Percentiles rank a stretch among this genome's conserved stretches.
These are phyloP conservation scores for Leptodactylus fuscus DNA, from an alignment of 2,113 vertebrate genomes.

Conservation along the genomic window DNA sequence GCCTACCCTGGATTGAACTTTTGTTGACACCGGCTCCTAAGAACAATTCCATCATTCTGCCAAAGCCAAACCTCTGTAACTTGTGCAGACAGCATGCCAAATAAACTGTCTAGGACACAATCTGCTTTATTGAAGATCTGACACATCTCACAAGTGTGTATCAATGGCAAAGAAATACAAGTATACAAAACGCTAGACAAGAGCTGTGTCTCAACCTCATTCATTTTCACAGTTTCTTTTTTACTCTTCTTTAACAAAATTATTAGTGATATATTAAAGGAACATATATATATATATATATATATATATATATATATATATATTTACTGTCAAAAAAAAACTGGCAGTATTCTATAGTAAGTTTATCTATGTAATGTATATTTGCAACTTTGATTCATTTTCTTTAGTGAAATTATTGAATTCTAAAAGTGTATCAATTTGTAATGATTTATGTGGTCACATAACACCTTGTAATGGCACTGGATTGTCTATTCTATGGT, in stretches of 20 bases:
- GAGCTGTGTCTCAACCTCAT: neutral
- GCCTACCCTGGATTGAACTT: conserved; percentile 61
- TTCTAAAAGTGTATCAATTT: neutral
- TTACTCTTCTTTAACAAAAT: too few relatives aligned
- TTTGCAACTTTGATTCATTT: too few relatives aligned
- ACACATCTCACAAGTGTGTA: conserved; percentile 37
- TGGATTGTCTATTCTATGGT: neutral
- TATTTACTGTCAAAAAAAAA: too few relatives aligned
- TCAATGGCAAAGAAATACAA: conserved; percentile 34
- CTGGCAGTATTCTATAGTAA: too few relatives aligned
- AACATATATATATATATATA: too few relatives aligned
- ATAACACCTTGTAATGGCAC: neutral
- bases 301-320: too few relatives aligned
- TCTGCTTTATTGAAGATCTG: conserved; percentile 9
- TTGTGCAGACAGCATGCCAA: conserved; percentile 24
- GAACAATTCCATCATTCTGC: conserved; percentile 47
- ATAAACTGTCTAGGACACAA: conserved; percentile 36
- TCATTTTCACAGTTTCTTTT: too few relatives aligned
- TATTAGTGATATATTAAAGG: too few relatives aligned
- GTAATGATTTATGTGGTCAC: neutral
- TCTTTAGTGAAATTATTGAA: too few relatives aligned
- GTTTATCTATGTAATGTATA: too few relatives aligned
- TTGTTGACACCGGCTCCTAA: conserved; percentile 53
- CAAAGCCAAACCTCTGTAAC: conserved; percentile 50
- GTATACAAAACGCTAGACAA: conserved; percentile 31